phyloP scores from a whole-genome alignment of 1,140 invertebrate genomes.

The Phortica variegata region DNA sequence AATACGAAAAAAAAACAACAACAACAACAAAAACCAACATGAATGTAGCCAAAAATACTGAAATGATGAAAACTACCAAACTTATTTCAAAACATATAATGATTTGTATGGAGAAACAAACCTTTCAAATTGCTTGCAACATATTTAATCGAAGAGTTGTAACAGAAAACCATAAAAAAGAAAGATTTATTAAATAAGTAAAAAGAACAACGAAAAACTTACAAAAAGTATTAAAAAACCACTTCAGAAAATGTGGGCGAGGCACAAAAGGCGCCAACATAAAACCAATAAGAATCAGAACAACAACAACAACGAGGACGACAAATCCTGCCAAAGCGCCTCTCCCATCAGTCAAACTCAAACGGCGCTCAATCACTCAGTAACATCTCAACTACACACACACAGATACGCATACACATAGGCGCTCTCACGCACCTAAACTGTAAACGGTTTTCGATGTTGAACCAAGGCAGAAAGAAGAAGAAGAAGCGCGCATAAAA shows the following conservation, averaged over 20 bases:
- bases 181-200: slow-evolving; percentile 26
- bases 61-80: slow-evolving; percentile 11
- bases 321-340: too few relatives aligned
- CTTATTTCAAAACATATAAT: slow-evolving; percentile 2
- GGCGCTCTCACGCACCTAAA: not conserved
- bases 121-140: too few relatives aligned
- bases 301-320: too few relatives aligned
- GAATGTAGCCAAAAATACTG: slow-evolving; percentile 9
- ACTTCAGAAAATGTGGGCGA: slow-evolving; percentile 11
- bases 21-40: slow-evolving; percentile 17
- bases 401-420: not conserved
- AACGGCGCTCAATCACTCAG: slow-evolving; percentile 22
- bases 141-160: too few relatives aligned
- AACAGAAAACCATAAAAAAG: too few relatives aligned
- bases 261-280: not conserved
- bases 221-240: slow-evolving; percentile 17
- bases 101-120: slow-evolving; percentile 27
- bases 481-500: slow-evolving; percentile 9
- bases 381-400: not conserved
- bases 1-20: slow-evolving; percentile 32
- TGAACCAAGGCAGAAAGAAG: slow-evolving; percentile 19
- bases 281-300: too few relatives aligned
- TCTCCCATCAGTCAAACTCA: too few relatives aligned
- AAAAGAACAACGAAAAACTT: slow-evolving; percentile 18
- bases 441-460: slow-evolving; percentile 18